A percentile compares a stretch with the other conserved stretches of the same genome.
These are phyloP conservation scores for Leucopsar rothschildi DNA, from an alignment of 2,113 vertebrate species.

Conservation along the genomic window DNA sequence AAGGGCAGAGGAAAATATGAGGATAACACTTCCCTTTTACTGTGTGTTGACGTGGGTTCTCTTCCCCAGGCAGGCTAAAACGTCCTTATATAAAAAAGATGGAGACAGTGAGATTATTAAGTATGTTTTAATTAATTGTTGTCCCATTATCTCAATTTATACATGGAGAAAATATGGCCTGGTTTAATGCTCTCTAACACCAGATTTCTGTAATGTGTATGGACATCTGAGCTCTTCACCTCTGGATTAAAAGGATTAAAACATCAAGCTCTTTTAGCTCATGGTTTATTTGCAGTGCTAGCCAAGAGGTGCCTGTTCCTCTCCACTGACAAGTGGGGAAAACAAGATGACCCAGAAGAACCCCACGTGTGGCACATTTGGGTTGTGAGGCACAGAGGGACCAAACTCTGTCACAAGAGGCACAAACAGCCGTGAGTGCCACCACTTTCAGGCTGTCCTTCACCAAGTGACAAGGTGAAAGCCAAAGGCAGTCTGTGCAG, in stretches of 20 bases:
- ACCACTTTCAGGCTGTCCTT: not conserved
- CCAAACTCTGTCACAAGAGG: not conserved
- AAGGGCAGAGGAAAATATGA: not conserved
- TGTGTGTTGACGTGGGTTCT: fast-evolving
- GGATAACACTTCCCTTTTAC: fast-evolving
- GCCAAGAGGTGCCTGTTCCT: not conserved
- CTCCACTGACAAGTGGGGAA: fast-evolving
- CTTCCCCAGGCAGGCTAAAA: not conserved
- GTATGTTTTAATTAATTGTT: not conserved
- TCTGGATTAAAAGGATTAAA: not conserved
- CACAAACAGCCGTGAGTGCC: not conserved
- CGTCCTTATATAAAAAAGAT: not conserved
- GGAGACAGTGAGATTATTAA: not conserved
- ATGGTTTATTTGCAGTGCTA: not conserved
- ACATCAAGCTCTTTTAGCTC: not conserved
- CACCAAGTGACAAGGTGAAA: not conserved
- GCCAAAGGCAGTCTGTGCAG: not conserved
- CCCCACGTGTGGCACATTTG: fast-evolving
- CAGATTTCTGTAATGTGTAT: not conserved
- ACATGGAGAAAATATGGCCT: not conserved
- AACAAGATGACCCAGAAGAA: not conserved
- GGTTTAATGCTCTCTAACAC: not conserved
- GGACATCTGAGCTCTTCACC: not conserved
- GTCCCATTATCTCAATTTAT: not conserved
- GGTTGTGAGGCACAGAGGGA: fast-evolving